Base-by-base conservation (phyloP, 2,113 vertebrate species). In the Ellobius talpinus region DNA sequence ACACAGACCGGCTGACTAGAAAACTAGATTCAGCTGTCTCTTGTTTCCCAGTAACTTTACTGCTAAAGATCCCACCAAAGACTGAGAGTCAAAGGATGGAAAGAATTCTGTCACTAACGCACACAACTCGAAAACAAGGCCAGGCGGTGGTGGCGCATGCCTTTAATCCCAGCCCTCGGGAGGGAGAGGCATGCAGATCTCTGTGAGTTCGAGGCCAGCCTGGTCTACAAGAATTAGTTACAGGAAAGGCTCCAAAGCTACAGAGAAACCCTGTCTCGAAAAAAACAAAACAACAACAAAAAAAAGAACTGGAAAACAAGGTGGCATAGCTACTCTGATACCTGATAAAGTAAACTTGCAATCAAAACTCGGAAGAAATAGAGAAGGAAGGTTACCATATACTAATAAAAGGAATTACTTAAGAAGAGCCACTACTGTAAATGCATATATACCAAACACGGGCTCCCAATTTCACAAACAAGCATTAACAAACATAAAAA, bases 71-170 rank as follows among this genome's bases (percentile, higher is more conserved):
- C 21, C 29, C 17, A 29, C 61, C 7, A 45, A 45, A 65, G 11
- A 31, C 24, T 11, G 4, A 33, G 8, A 31, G 39, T 29, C 24
- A 84, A 31, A 26, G 26, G 21, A 63, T 58, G 21, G 33, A 58
- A n/a, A 81, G 52, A n/a, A n/a, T n/a, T 82, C 55, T 61, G 12
- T 31, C 58, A 19, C 1, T 63, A 39, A 42, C 31, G 58, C 61
- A 24, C 33, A n/a, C 5, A 85, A 63, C 16, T 7, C n/a, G 42
- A 84, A 77, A 42, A 29, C 7, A 63, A 29, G 55, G n/a, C 5
- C 1, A 1, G 55, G 55, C 17, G 5, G 5, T 58, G 55, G 17
- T 19, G 55, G 5, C 17, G 1, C 17, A 58, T 1, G 17, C 17
- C 19, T 58, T 19, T 58, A 58, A 58, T 58, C 55, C 17, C 5